Evolutionary conservation across 2,797 vertebrate species (phyloP).

Genomic region (Tenualosa ilisha): DNA sequence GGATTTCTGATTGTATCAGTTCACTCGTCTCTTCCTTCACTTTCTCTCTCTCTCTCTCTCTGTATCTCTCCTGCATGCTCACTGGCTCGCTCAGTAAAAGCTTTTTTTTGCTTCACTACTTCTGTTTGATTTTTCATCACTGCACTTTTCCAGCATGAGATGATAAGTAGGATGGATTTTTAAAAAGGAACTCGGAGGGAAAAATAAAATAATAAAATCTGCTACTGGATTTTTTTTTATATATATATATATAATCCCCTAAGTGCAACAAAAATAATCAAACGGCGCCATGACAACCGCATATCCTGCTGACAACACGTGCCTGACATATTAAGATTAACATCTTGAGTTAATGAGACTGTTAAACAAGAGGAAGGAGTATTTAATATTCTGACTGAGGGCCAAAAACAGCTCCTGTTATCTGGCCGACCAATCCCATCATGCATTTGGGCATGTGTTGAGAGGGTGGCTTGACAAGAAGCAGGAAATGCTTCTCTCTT

Average conservation of each 20-base stretch:
- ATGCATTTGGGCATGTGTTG: conserved; percentile 6
- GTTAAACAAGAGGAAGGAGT: conserved; percentile 14
- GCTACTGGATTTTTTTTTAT: background rate
- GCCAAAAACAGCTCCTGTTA: conserved; percentile 1
- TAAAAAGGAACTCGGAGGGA: background rate
- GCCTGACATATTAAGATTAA: conserved; percentile 50
- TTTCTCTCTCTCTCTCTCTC: conserved; percentile 11
- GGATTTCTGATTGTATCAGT: conserved; percentile 47
- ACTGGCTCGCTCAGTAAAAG: conserved; percentile 10
- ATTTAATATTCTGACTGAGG: background rate
- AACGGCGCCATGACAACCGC: background rate
- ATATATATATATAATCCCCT: background rate
- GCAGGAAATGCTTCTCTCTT: conserved; percentile 4
- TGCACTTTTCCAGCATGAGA: conserved; percentile 9
- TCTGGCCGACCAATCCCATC: background rate
- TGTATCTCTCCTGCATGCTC: conserved; percentile 33
- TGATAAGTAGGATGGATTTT: background rate
- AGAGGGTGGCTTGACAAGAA: conserved; percentile 7
- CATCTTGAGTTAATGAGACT: conserved; percentile 46
- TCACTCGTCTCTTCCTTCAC: background rate
- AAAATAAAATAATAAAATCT: background rate
- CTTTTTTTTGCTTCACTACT: conserved; percentile 19
- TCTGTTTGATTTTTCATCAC: conserved; percentile 22
- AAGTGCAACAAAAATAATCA: conserved; percentile 13
- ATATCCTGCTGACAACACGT: conserved; percentile 38